Evolutionary conservation across 92 coral and sea anemone genomes (phyloP), one percentile per base, ranked within the genome.

Genomic region (Plumapathes pennacea): DNA sequence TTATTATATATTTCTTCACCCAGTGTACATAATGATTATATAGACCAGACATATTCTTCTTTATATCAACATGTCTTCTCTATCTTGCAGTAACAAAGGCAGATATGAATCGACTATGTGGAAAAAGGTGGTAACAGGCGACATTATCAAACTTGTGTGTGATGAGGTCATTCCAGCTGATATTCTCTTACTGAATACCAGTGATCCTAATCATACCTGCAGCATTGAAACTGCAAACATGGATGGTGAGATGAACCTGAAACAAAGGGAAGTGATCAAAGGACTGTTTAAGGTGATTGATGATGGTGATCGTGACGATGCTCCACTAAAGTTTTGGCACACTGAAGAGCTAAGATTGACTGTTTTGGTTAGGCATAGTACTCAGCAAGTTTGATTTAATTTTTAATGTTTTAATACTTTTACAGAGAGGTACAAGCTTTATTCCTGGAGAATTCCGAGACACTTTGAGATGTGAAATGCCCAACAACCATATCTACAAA

Each of bases 161-260:
- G 77, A 89, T 69, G 96, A 94, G 54, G 77, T 86, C 56, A 88
- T 94, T 46, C 99, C 99, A 22, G 86, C 99, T 26, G 99, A 94
- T 68, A 26, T 94, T 10, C 71, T 94, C 25, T 64, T 94, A 28
- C 50, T 94, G 23, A 71, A 81, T 67, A 71, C 99, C 49, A 94
- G 99, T 65, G 96, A 88, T 63, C 51, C 77, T 0, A 83, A 84
- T 55, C 72, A 77, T 18, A 65, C 85, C 11, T 94, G 99, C 43
- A 90, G 81, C 23, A 82, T 94, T 28, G 99, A 94, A 60, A 94
- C 99, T 25, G 94, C 99, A 20, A 94, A 94, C 54, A 81, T 94
- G 38, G 99, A 94, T 89, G 99, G 99, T 10, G 99, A 94, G 63
- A 81, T 96, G 0, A 94, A 94, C 49, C 74, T 94, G 34, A 94